phyloP scores from a whole-genome alignment of 1,140 invertebrate species.

The Drosophila lini region DNA sequence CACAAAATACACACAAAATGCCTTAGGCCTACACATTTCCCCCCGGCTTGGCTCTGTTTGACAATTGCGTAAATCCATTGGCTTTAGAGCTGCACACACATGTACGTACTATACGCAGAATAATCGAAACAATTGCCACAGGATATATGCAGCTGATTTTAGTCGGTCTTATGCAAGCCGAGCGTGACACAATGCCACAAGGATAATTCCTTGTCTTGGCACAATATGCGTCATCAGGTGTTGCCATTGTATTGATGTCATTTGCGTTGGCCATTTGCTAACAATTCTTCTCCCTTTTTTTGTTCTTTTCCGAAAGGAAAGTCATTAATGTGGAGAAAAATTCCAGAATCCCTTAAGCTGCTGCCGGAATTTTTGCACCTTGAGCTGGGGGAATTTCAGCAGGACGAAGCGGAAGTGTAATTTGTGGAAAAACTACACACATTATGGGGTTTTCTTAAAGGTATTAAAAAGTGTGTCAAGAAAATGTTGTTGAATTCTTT shows the following conservation, averaged over 20 bases:
- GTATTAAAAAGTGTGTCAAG: not conserved
- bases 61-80: constrained; percentile 65
- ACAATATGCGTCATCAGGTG: constrained; percentile 27
- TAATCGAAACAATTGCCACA: constrained; percentile 44
- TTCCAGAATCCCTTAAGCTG: constrained; percentile 25
- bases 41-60: constrained; percentile 7
- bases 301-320: constrained; percentile 16
- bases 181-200: constrained; percentile 36
- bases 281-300: constrained; percentile 16
- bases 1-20: not conserved
- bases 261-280: constrained; percentile 44
- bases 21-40: constrained; percentile 2
- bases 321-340: constrained; percentile 41
- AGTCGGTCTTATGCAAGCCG: constrained; percentile 27
- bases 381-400: constrained; percentile 29
- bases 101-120: not conserved
- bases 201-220: constrained; percentile 26
- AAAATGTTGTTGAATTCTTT: too few species aligned
- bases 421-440: constrained; percentile 6
- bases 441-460: constrained; percentile 3
- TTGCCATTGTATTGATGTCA: constrained; percentile 47
- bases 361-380: constrained; percentile 8
- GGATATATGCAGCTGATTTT: constrained; percentile 34
- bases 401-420: constrained; percentile 4
- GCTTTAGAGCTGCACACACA: constrained; percentile 22